A percentile compares a stretch with the other conserved stretches of the same genome.
Conservation (phyloP, 2,888 invertebrate species). For the Incurvaria masculella region DNA sequence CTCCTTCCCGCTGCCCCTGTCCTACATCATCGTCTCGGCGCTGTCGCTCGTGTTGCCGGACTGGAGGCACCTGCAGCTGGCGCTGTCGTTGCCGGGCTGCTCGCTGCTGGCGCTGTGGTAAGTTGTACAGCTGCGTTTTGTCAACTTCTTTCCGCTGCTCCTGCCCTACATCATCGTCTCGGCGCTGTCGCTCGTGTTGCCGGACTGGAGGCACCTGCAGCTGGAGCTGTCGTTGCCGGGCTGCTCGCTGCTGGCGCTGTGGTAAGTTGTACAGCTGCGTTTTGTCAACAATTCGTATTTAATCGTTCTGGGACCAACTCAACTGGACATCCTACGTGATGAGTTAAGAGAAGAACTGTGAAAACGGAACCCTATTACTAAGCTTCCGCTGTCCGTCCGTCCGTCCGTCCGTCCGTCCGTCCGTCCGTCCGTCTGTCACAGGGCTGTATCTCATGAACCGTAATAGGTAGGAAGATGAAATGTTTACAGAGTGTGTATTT, state of each 20-base stretch:
- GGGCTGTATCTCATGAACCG: too few relatives aligned
- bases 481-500: too few relatives aligned
- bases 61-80: slow-evolving; percentile 70
- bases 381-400: too few relatives aligned
- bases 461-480: too few relatives aligned
- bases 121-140: too few relatives aligned
- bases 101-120: slow-evolving; percentile 66
- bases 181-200: slow-evolving; percentile 65
- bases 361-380: too few relatives aligned
- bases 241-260: slow-evolving; percentile 61
- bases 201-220: slow-evolving; percentile 71
- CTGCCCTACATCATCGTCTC: slow-evolving; percentile 72
- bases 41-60: slow-evolving; percentile 68
- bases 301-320: too few relatives aligned
- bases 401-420: too few relatives aligned
- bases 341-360: too few relatives aligned
- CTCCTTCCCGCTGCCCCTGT: slow-evolving; percentile 73
- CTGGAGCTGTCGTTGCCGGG: slow-evolving; percentile 71
- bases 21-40: slow-evolving; percentile 70
- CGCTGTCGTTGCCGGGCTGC: slow-evolving; percentile 70
- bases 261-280: slow-evolving; percentile 55
- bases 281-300: too few relatives aligned
- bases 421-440: too few relatives aligned
- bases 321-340: too few relatives aligned
- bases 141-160: slow-evolving; percentile 75